A percentile compares a stretch with the other conserved stretches of the same genome.
phyloP scores from a whole-genome alignment of 2,797 vertebrate genomes.

The Poecile montanus region DNA sequence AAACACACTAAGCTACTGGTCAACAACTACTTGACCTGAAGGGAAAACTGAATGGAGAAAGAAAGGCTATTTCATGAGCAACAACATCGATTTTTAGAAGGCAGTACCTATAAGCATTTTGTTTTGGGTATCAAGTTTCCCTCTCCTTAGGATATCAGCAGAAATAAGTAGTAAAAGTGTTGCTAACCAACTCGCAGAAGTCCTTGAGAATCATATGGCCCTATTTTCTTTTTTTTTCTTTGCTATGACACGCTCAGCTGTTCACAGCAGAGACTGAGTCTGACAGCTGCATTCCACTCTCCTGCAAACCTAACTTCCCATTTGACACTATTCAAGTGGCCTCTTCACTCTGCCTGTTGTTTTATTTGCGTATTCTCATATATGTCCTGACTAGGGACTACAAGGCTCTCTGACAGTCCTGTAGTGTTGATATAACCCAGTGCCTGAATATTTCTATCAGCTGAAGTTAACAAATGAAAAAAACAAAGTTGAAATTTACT shows the following conservation, averaged over 20 bases:
- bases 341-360: background rate
- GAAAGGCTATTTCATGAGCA: background rate
- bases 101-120: background rate
- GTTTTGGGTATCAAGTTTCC: background rate
- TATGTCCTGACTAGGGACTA: background rate
- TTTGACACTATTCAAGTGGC: conserved; percentile 1
- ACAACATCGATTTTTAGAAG: background rate
- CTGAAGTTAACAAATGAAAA: background rate
- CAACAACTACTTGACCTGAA: background rate
- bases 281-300: conserved; percentile 63
- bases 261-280: conserved; percentile 42
- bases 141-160: background rate
- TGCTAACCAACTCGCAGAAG: background rate
- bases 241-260: conserved; percentile 44
- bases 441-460: background rate
- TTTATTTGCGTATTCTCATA: background rate
- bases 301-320: background rate
- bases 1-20: background rate
- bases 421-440: background rate
- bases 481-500: background rate
- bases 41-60: background rate
- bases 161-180: background rate
- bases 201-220: background rate
- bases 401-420: background rate
- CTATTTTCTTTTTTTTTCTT: background rate